These are phyloP conservation scores for Mungos mungo DNA, from an alignment of 2,113 vertebrate genomes.

Conservation along the genomic window DNA sequence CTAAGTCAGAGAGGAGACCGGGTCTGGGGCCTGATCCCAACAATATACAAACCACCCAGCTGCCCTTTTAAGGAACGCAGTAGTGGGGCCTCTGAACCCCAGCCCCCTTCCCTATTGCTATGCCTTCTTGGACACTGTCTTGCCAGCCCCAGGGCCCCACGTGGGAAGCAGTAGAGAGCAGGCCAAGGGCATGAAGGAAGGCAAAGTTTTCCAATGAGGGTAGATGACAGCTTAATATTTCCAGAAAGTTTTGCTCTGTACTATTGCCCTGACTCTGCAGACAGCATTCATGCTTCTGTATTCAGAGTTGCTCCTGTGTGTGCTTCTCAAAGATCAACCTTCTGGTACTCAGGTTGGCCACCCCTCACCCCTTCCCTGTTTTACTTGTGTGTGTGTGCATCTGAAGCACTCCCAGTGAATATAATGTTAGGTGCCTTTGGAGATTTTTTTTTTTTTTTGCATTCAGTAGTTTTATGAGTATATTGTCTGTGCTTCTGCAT, in stretches of 20 bases:
- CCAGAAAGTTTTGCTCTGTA: neutral
- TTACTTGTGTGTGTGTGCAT: neutral
- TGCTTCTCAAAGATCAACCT: neutral
- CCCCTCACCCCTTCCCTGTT: accelerated
- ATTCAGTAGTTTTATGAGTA: conserved; percentile 5
- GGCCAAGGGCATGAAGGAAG: neutral
- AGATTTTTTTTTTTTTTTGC: neutral
- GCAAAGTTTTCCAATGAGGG: neutral
- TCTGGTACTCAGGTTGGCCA: neutral
- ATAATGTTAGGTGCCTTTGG: neutral
- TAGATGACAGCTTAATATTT: neutral
- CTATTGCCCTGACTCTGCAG: neutral
- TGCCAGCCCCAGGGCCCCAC: neutral
- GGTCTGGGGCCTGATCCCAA: neutral
- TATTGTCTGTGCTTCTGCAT: conserved; percentile 21
- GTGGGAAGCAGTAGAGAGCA: neutral
- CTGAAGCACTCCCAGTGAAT: neutral
- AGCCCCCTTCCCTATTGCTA: neutral
- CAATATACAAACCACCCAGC: no score
- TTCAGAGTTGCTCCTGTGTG: neutral
- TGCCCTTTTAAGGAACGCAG: neutral
- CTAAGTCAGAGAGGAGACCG: neutral
- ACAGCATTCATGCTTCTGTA: neutral
- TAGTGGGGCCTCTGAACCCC: neutral
- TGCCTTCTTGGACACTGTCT: neutral